Percentiles rank a stretch among this genome's conserved stretches.
These are phyloP conservation scores for Ochotona curzoniae DNA, from an alignment of 2,113 vertebrate genomes.

Conservation along the genomic window DNA sequence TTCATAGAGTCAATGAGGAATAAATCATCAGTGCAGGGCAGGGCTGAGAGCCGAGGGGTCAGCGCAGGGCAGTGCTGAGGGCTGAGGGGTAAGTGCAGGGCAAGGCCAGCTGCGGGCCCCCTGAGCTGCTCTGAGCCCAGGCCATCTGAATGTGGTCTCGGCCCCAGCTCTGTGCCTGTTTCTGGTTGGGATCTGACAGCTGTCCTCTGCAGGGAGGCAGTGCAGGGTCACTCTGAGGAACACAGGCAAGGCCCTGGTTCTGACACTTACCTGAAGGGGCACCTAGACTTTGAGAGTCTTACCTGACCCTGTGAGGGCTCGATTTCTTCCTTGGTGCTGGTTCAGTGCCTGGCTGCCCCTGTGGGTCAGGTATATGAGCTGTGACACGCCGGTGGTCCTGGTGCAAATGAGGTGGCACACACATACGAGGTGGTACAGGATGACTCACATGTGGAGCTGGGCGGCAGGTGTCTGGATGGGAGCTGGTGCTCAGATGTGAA, in stretches of 20 bases:
- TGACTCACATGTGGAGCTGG: too few relatives aligned
- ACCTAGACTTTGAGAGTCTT: not conserved
- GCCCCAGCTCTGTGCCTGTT: rapidly evolving
- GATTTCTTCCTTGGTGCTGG: not conserved
- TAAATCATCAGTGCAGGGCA: not conserved
- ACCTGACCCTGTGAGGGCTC: too few relatives aligned
- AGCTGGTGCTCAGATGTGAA: not conserved
- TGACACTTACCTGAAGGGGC: not conserved
- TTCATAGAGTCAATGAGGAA: not conserved
- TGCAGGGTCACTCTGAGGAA: not conserved
- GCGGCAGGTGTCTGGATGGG: too few relatives aligned
- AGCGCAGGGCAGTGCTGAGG: too few relatives aligned
- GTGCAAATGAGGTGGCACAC: too few relatives aligned
- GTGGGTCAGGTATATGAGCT: too few relatives aligned
- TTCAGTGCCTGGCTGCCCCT: not conserved
- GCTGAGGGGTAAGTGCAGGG: too few relatives aligned
- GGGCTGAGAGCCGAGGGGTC: not conserved
- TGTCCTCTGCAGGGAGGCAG: not conserved
- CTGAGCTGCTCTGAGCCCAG: not conserved
- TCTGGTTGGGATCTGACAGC: not conserved
- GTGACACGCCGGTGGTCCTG: too few relatives aligned
- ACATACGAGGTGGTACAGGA: too few relatives aligned
- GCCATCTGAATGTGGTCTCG: not conserved
- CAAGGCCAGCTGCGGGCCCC: not conserved
- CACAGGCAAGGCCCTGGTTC: not conserved